Evolutionary conservation across 2,888 invertebrate species (phyloP), one percentile per base, ranked within the genome.

Genomic region (Isotomurus palustris): DNA sequence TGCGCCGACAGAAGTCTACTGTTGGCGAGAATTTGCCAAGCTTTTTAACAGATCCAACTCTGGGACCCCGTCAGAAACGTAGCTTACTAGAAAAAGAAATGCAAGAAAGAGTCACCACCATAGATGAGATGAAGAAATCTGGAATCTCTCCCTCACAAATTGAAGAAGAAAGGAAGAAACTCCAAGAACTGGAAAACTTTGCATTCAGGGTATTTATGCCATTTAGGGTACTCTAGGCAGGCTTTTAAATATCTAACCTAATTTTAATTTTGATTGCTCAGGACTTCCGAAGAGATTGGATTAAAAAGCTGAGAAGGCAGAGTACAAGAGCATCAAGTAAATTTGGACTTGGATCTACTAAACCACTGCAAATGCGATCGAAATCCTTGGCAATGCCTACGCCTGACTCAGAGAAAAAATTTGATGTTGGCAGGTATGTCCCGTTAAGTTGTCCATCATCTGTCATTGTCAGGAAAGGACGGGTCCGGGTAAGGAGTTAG

Each of bases 41-140:
- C 6, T 91, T 91, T 75, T 84, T 89, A 52, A 86, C 88, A 72
- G 90, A 91, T 78, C 83, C 85, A 14, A 82, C 82, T 6, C 79
- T 88, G 43, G 89, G 88, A 74, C 85, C 89, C 14, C 85, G 85
- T 73, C 86, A 88, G 73, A 83, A 94, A 17, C 91, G 92, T n/a
- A 87, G 91, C 73, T 81, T 94, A 62, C 90, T 95, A 71, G 95
- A 96, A 77, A 88, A 90, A 73, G 94, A 94, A 78, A 94, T 99
- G 92, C 92, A 91, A 73, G 95, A 96, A 75, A 94, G 96, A 75
- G 88, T 94, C 12, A 91, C 91, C 78, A 88, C 93, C 54, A 93
- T 97, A 62, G 92, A 91, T 74, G 95, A 95, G 76, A 78, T 97
- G 66, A 82, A 88, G 70, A 85, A 88, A 4, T 78, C 91, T 41